Percentiles rank a stretch among this genome's conserved stretches.
Evolutionary conservation across 2,113 vertebrate species (phyloP).

Genomic region (Corythornis cristatus): DNA sequence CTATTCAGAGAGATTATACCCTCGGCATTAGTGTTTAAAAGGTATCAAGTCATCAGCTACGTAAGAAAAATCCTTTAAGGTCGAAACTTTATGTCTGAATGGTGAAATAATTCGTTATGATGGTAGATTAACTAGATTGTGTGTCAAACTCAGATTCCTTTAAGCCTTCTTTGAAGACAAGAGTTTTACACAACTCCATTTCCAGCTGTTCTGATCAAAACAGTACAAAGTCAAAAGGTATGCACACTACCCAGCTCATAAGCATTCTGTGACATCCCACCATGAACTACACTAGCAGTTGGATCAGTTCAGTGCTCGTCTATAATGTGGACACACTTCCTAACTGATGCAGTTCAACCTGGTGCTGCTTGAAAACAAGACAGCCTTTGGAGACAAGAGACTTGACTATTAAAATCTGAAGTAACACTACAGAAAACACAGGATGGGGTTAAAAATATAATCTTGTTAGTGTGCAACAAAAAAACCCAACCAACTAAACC

Average conservation of each 20-base stretch:
- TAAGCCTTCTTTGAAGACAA: background rate
- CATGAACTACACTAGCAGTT: rapidly evolving
- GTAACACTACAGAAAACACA: background rate
- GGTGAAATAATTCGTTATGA: conserved; percentile 39
- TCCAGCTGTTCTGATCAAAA: background rate
- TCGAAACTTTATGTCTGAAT: conserved; percentile 13
- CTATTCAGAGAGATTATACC: conserved; percentile 49
- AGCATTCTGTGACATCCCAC: background rate
- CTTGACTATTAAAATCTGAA: background rate
- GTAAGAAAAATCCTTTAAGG: conserved; percentile 50
- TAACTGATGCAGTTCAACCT: background rate
- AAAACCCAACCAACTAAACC: background rate
- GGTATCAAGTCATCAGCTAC: conserved; percentile 26
- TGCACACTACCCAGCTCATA: background rate
- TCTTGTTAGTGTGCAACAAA: background rate
- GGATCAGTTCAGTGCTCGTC: background rate
- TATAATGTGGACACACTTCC: background rate
- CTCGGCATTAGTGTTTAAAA: conserved; percentile 36
- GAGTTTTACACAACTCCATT: background rate
- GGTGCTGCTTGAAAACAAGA: background rate
- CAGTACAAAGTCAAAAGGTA: background rate
- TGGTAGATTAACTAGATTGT: conserved; percentile 34
- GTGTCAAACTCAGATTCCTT: background rate
- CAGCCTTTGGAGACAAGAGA: background rate
- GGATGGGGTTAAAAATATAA: background rate